A percentile compares a stretch with the other conserved stretches of the same genome.
These are phyloP conservation scores for Drosophila suboccidentalis DNA, from an alignment of 2,888 invertebrate species.

Conservation along the genomic window DNA sequence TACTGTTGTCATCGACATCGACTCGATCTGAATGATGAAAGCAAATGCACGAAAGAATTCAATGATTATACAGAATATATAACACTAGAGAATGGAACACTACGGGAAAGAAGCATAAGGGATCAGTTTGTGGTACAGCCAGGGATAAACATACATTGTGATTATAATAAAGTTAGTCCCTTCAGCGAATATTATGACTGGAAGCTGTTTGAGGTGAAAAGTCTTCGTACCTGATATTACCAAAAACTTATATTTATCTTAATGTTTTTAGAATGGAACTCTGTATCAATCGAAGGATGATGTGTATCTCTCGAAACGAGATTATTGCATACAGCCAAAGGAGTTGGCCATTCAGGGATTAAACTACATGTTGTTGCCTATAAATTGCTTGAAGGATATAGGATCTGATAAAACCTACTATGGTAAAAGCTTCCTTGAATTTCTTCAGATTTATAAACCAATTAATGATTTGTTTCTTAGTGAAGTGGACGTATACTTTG, in stretches of 20 bases:
- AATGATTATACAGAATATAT: background rate
- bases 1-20: constrained; percentile 7
- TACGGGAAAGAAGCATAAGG: background rate
- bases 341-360: background rate
- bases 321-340: constrained; percentile 2
- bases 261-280: background rate
- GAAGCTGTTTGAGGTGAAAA: background rate
- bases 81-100: background rate
- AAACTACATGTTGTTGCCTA: background rate
- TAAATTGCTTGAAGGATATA: background rate
- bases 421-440: background rate
- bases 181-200: background rate
- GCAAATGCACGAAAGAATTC: background rate
- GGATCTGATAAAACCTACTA: background rate
- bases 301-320: background rate
- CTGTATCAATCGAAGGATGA: background rate
- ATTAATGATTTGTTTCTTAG: no score
- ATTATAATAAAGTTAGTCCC: no score
- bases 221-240: background rate
- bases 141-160: no score
- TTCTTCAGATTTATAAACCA: no score
- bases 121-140: background rate
- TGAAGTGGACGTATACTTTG: background rate
- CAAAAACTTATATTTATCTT: no score
- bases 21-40: background rate